Evolutionary conservation across 2,888 invertebrate genomes (phyloP), one percentile per base, ranked within the genome.

Genomic region (Drosophila mulleri): DNA sequence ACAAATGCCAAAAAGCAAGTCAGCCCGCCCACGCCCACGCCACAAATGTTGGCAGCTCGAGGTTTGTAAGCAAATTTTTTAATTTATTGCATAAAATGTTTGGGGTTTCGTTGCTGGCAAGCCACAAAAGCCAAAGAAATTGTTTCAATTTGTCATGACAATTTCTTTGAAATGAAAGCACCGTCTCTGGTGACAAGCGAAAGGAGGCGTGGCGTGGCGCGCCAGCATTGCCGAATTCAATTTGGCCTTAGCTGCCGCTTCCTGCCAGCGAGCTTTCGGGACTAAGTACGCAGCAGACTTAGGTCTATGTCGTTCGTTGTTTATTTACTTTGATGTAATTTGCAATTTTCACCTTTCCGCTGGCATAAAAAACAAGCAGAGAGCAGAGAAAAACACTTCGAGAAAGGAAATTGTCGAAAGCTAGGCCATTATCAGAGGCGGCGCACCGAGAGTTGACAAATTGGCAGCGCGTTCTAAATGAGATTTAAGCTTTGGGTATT

Each of bases 131-230:
- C 82, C 78, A 80, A 87, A 87, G 86, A 89, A 89, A 85, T 83
- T 88, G 83, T 89, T 82, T 88, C 88, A 89, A 88, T 88, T 88
- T 89, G 87, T 88, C 87, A 88, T 82, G 82, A 86, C 80, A 89
- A 88, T 88, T 88, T 86, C 76, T 80, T 82, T 81, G 78, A 89
- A 81, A 83, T 67, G 81, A 74, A 66, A 67, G 60, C 63, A 52
- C 45, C 58, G 73, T 60, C 61, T 32, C 54, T n/a, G 42, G 39
- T 18, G 23, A 29, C 35, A 39, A 11, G 9, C 26, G 47, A 29
- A 29, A 12, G 47, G 32, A 8, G 53, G 42, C 45, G 67, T 56
- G 61, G 26, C 5, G 6, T 6, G 26, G 45, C 68, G 61, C 12
- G 23, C 52, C 53, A n/a, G 54, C 65, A 66, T 60, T 65, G 72